A percentile compares a stretch with the other conserved stretches of the same genome.
phyloP scores from a whole-genome alignment of 2,113 vertebrate species.

The Centrocercus urophasianus region DNA sequence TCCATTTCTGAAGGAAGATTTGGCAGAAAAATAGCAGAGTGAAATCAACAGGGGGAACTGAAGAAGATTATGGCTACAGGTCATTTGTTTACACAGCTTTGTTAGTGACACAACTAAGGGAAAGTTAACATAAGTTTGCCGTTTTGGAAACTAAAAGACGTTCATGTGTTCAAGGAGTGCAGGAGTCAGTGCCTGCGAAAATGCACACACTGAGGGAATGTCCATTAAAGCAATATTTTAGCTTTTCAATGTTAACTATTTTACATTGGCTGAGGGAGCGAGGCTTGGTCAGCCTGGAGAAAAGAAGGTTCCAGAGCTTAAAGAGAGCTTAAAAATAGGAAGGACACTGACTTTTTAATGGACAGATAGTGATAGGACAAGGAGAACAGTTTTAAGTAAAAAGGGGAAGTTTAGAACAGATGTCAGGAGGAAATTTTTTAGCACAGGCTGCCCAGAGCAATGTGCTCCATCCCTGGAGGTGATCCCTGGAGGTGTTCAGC shows the following conservation, averaged over 20 bases:
- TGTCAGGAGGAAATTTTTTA: background rate
- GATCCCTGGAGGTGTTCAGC: too few species aligned
- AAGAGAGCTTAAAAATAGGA: background rate
- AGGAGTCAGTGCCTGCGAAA: constrained; percentile 16
- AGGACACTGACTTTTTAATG: background rate
- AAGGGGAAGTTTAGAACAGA: background rate
- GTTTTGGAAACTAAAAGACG: constrained; percentile 45
- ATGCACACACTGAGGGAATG: background rate
- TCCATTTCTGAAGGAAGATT: background rate
- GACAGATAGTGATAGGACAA: background rate
- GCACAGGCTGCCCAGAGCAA: background rate
- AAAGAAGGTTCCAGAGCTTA: background rate
- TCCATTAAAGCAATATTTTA: background rate
- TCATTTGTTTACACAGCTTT: constrained; percentile 71
- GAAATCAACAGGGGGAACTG: constrained; percentile 51
- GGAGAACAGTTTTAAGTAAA: background rate
- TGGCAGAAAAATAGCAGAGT: constrained; percentile 22
- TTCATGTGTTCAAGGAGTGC: background rate
- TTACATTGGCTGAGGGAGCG: background rate
- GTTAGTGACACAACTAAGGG: background rate
- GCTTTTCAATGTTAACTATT: background rate
- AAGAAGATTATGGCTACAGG: constrained; percentile 52
- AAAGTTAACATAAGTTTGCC: constrained; percentile 39
- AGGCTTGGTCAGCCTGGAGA: background rate
- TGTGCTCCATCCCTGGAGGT: background rate